Evolutionary conservation across 2,113 vertebrate species (phyloP), one percentile per base, ranked within the genome.

Genomic region (Dinomys branickii): DNA sequence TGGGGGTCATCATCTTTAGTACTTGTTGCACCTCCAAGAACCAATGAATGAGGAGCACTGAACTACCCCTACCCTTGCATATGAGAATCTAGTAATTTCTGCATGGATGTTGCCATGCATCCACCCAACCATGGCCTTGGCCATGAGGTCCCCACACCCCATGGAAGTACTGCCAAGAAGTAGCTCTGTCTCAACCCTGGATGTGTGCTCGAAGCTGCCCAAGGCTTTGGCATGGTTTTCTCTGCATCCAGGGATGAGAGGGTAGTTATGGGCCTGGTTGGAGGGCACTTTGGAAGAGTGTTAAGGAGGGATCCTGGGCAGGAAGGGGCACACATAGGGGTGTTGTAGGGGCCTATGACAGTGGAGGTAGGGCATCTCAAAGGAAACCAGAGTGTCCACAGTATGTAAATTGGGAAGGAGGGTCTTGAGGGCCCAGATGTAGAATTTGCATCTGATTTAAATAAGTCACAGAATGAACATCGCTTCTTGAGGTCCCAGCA

Each of bases 151-250:
- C 59, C 33, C 28, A 13, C 10, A 4, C 19, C 47, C 35, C 56
- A 52, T 54, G 30, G 38, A 35, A 47, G 56, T 12, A 3, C 17
- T 41, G 7, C n/a, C 1, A 10, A 56, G 50, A 90, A 54, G 58
- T 56, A 50, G 16, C 26, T 33, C 47, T 4, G 2, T 52, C 6
- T 16, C 0, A 0, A 26, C 26, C 1, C 33, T 67, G 7, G 19
- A 22, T 3, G 38, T 24, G 17, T 50, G 13, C 33, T 0, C 0
- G 38, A 44, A 14, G n/a, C 35, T 33, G 33, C n/a, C 56, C 0
- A 5, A 69, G 85, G 28, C 52, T 91, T 80, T 89, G 30, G 38
- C 2, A 4, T 6, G 0, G 5, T 82, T 20, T 0, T 85, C 69
- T 78, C 44, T 88, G 73, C 38, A 4, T 63, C 78, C 38, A 58